Conservation (phyloP, 2,113 vertebrate genomes). For the Festucalex cinctus region DNA sequence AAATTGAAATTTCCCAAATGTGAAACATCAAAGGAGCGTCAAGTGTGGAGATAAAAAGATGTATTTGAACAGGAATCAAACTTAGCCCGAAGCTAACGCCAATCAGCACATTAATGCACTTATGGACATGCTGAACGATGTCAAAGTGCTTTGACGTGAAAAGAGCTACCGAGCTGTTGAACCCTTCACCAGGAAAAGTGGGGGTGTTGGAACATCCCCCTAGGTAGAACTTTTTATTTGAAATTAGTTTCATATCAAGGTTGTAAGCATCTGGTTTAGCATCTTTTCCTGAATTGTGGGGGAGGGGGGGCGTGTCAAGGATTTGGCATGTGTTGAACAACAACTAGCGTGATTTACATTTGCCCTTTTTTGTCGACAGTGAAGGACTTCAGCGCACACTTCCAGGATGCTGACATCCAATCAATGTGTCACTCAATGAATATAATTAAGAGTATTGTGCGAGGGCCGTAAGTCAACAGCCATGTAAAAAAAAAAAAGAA, state of each 20-base stretch:
- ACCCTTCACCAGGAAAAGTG: not conserved
- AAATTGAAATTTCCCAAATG: not conserved
- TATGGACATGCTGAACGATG: not conserved
- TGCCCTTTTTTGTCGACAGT: not conserved
- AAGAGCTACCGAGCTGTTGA: not conserved
- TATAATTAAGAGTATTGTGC: conserved; percentile 1
- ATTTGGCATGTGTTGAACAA: not conserved
- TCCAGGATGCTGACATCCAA: not conserved
- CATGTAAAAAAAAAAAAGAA: not conserved
- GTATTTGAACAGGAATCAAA: not conserved
- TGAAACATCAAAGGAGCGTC: not conserved
- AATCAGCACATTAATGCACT: not conserved
- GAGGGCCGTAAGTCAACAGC: not conserved
- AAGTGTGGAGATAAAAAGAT: not conserved
- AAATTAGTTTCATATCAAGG: not conserved
- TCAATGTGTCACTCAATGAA: conserved; percentile 2
- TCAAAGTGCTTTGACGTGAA: not conserved
- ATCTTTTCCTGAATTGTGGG: not conserved
- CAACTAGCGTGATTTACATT: conserved; percentile 3
- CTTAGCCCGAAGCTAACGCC: not conserved
- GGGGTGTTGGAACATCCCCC: too few relatives aligned
- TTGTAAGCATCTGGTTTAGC: not conserved
- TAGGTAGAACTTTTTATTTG: too few relatives aligned
- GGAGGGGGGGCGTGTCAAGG: not conserved
- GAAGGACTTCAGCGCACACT: not conserved